Evolutionary conservation across 2,797 vertebrate genomes (phyloP), one percentile per base, ranked within the genome.

Genomic region (Semotilus atromaculatus): DNA sequence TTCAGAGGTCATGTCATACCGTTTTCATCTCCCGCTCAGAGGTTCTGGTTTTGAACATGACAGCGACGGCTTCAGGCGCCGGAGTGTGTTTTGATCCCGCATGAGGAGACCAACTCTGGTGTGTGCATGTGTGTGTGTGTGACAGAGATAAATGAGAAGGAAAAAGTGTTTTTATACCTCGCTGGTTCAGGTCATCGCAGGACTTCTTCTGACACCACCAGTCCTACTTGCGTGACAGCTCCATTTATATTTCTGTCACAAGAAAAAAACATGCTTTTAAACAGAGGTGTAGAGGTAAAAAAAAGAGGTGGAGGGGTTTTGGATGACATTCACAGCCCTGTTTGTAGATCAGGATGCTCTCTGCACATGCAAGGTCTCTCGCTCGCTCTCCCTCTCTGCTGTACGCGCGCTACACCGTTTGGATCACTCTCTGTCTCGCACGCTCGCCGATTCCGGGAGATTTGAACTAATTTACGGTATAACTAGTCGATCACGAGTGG

Each of bases 81-180:
- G 23, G 16, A 73, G 58, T 78, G 80, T 21, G 23, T 34, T 74
- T 29, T 21, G 64, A 70, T 82, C 48, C 31, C 18, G 45, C 78
- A 70, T 70, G 75, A 77, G 23, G 26, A 72, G 51, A 26, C 23
- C n/a, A 2, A 16, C 5, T 51, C 26, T 23, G 16, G 45, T 68
- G 51, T 70, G 48, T 11, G 26, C 2, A 19, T 58, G 74, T 84
- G 66, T 84, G 31, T 31, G 31, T 31, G 45, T 67, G 16, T 26
- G 38, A 58, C 26, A 82, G 38, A 64, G 18, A 60, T 48, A 11
- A 82, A 48, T 38, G 58, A 87, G 36, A 48, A 21, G 74, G 74
- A 60, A 40, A 58, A 6, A 18, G 16, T 14, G 45, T 8, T 40
- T 29, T 82, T 72, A 16, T 8, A 16, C 7, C 23, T 38, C 4